phyloP scores from a whole-genome alignment of 2,888 invertebrate species.

The Drosophila conformis region DNA sequence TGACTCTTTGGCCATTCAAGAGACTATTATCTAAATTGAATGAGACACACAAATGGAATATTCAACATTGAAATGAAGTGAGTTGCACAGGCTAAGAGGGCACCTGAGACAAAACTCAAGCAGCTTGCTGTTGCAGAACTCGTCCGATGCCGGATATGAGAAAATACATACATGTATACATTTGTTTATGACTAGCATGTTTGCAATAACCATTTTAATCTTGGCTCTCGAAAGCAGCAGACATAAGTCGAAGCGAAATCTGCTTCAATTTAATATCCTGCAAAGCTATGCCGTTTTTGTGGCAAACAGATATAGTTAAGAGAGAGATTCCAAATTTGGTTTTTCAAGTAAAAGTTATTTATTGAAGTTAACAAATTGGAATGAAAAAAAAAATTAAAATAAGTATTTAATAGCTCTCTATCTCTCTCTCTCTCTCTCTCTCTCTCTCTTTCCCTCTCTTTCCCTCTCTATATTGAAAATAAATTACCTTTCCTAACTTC shows the following conservation, averaged over 20 bases:
- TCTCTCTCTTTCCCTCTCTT: rapidly evolving
- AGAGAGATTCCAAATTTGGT: not conserved
- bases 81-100: conserved; percentile 11
- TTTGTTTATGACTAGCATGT: conserved; percentile 26
- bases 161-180: conserved; percentile 7
- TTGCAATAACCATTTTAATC: conserved; percentile 36
- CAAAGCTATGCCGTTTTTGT: not conserved
- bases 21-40: conserved; percentile 12
- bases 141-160: conserved; percentile 51
- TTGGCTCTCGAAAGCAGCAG: conserved; percentile 9
- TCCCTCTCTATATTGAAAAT: not conserved
- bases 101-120: conserved; percentile 25
- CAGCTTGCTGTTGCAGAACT: conserved; percentile 16
- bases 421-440: too few relatives aligned
- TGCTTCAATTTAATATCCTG: not conserved
- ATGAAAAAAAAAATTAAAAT: not conserved
- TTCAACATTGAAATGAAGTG: conserved; percentile 27
- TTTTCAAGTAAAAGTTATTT: not conserved
- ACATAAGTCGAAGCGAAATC: not conserved
- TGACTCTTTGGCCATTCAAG: conserved; percentile 11
- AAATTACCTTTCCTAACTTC: too few relatives aligned
- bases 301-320: not conserved
- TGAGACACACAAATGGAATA: conserved; percentile 20
- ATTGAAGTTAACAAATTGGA: not conserved
- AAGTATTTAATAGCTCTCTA: not conserved